Evolutionary conservation across 2,888 invertebrate genomes (phyloP), one percentile per base, ranked within the genome.

Genomic region (Papilio demoleus): DNA sequence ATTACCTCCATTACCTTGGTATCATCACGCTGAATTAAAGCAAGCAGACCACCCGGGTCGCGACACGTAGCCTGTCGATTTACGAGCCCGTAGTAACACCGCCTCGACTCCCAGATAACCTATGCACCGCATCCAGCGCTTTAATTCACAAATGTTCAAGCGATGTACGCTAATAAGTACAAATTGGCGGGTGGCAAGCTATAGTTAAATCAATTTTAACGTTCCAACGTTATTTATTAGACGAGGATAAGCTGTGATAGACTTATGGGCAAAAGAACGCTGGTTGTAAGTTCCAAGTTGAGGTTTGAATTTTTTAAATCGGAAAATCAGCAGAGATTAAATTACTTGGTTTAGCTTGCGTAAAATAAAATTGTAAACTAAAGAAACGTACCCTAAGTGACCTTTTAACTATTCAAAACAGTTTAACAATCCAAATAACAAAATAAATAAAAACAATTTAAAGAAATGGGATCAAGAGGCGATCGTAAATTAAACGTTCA

Each of bases 401-500:
- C 53, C 31, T 31, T n/a, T 56, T 56, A 31, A 31, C 31, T 9
- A 56, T 56, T 36, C 22, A 14, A 63, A 34, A 14, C 22, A 8
- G n/a, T 40, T 24, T 40, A 40, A 60, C 40, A 60, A 40, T 27
- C 40, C 4, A 24, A 58, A 67, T 50, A 27, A 27, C 4, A 12
- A 19, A 40, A 67, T 50, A 50, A 60, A 60, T 36, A 60, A 36
- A 67, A 67, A 60, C 40, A 63, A 42, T 31, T 76, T 74, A 81
- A 82, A 88, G 85, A 84, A 88, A 89, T 86, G 85, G 81, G 88
- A 82, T 86, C 88, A 89, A 85, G 76, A 84, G 84, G 76, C 78
- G 73, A 74, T 77, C 79, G 79, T 90, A 90, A 88, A 88, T 88
- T 81, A 84, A 75, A 79, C 76, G 75, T 62, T 71, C 79, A 80